phyloP scores from a whole-genome alignment of 2,888 invertebrate genomes.

The Drosophila vallismaia region DNA sequence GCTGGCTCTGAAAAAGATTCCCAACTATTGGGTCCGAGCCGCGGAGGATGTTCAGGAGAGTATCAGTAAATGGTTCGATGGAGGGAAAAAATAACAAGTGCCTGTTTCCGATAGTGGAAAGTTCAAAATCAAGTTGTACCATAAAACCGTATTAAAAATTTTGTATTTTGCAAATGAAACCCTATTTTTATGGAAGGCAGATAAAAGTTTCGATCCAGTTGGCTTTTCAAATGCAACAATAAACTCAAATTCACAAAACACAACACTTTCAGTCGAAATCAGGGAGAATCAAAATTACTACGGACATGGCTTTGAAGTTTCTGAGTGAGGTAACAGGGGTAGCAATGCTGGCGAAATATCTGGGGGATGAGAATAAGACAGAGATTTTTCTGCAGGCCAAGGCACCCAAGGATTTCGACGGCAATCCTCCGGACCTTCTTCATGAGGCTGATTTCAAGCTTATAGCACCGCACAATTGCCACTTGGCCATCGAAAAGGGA shows the following conservation, averaged over 20 bases:
- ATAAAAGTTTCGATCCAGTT: slow-evolving; percentile 6
- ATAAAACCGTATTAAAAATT: not conserved
- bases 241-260: not conserved
- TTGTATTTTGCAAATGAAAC: too few relatives aligned
- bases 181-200: too few relatives aligned
- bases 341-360: slow-evolving; percentile 17
- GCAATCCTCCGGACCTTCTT: not conserved
- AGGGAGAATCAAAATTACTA: slow-evolving; percentile 38
- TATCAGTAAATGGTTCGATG: slow-evolving; percentile 25
- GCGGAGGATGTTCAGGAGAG: slow-evolving; percentile 1
- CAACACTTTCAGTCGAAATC: not conserved
- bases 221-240: slow-evolving; percentile 10
- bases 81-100: slow-evolving; percentile 36
- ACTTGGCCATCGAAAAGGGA: slow-evolving; percentile 40
- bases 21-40: slow-evolving; percentile 43
- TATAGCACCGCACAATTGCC: slow-evolving; percentile 12
- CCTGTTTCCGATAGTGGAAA: not conserved
- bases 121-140: not conserved
- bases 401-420: not conserved
- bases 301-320: slow-evolving; percentile 6
- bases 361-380: slow-evolving; percentile 34
- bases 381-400: not conserved
- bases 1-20: slow-evolving; percentile 23
- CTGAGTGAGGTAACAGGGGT: slow-evolving; percentile 33
- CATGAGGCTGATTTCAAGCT: slow-evolving; percentile 13